Evolutionary conservation across 53 echinoderm and acorn worm species (phyloP).

Genomic region (Temnopleurus reevesii): DNA sequence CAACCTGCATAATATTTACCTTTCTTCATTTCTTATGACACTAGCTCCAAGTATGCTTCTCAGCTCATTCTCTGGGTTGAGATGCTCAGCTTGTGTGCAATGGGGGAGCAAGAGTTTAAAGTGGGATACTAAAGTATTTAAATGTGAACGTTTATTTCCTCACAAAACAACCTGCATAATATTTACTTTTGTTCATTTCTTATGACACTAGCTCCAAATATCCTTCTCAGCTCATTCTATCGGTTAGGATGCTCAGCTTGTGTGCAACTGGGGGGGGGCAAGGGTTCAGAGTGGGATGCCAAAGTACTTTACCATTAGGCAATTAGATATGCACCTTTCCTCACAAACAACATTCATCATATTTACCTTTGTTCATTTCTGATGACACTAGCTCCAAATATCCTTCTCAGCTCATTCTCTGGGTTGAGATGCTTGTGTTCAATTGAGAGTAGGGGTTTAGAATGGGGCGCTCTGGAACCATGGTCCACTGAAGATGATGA

Average conservation of each 20-base stretch:
- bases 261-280: conserved; percentile 64
- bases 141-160: too few species aligned
- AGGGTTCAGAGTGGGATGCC: too few species aligned
- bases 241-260: conserved; percentile 83
- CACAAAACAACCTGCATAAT: too few species aligned
- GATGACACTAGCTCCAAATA: conserved; percentile 91
- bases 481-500: not conserved
- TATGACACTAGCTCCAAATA: conserved; percentile 86
- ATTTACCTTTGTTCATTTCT: conserved; percentile 84
- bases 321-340: too few species aligned
- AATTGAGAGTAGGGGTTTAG: conserved; percentile 72
- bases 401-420: conserved; percentile 93
- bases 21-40: conserved; percentile 76
- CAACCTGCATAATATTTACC: conserved; percentile 71
- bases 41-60: conserved; percentile 83
- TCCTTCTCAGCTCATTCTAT: conserved; percentile 88
- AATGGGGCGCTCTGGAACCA: conserved; percentile 51
- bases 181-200: conserved; percentile 78
- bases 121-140: too few species aligned
- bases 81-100: conserved; percentile 73
- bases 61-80: conserved; percentile 95
- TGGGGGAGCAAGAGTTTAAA: too few species aligned
- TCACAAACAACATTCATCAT: too few species aligned
- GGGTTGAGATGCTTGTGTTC: conserved; percentile 93
- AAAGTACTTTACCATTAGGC: too few species aligned